Evolutionary conservation across 2,113 vertebrate species (phyloP).

Genomic region (Gallinago jamesoni): DNA sequence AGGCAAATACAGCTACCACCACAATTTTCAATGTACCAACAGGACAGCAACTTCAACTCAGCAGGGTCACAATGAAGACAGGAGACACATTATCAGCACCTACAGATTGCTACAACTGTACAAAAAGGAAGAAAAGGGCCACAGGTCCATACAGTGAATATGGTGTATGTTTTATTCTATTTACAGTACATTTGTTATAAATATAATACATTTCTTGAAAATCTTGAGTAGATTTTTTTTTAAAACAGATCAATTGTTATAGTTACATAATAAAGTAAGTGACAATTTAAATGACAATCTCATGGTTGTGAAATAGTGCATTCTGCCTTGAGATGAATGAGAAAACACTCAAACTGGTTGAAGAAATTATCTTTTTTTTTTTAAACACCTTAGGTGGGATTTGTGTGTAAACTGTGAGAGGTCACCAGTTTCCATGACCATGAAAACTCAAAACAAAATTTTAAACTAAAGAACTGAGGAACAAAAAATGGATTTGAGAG

Average conservation of each 20-base stretch:
- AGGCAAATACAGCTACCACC: not conserved
- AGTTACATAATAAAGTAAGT: constrained; percentile 82
- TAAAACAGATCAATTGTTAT: constrained; percentile 83
- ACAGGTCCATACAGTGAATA: constrained; percentile 75
- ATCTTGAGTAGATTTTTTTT: constrained; percentile 87
- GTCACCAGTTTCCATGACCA: constrained; percentile 41
- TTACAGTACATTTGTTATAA: constrained; percentile 98
- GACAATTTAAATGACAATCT: constrained; percentile 75
- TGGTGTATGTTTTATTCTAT: constrained; percentile 94
- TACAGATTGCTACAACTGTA: not conserved
- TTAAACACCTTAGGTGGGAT: constrained; percentile 39
- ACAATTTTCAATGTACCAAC: not conserved
- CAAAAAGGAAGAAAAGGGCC: constrained; percentile 7
- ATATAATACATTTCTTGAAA: constrained; percentile 99
- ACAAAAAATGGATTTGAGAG: constrained; percentile 43
- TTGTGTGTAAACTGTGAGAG: constrained; percentile 56
- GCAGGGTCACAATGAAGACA: not conserved
- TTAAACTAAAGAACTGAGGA: constrained; percentile 50
- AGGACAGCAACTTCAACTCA: not conserved
- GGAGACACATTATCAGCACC: not conserved
- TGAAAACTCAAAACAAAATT: constrained; percentile 26
- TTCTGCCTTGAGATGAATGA: constrained; percentile 76
- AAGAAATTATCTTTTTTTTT: constrained; percentile 32
- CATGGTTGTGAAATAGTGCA: constrained; percentile 78
- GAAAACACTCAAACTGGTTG: constrained; percentile 62